Evolutionary conservation across 2,797 vertebrate genomes (phyloP), one percentile per base, ranked within the genome.

Genomic region (Psittacula echo): DNA sequence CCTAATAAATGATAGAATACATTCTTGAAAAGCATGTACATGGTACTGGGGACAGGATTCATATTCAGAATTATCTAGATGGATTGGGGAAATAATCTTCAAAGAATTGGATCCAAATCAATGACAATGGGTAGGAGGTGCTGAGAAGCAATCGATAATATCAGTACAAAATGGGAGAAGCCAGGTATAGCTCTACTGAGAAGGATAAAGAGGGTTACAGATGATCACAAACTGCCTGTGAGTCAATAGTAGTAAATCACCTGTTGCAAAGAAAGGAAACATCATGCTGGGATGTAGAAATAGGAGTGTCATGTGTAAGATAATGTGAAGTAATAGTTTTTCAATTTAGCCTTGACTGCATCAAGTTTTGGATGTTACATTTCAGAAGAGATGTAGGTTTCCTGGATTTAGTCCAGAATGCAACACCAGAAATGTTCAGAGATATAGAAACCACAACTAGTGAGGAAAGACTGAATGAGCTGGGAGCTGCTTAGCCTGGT

Each of bases 201-300:
- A 82, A 60, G 74, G 32, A 66, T 82, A 76, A 18, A 76, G 90
- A 67, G 64, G 16, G 78, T 83, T 90, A 79, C 64, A 56, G 71
- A 48, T 48, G 80, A 93, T 92, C 90, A 82, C 67, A 89, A 66
- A 87, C 86, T 92, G 54, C 67, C 34, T 76, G 34, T 47, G 64
- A 93, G 74, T 89, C 90, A 92, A 61, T 78, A 88, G 78, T 19
- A 78, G 82, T 87, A 89, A 91, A 86, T 93, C 77, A 89, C 44
- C 67, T 93, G 54, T 93, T 95, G 80, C 74, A 88, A 79, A 77
- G 71, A 95, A 90, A 92, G n/a, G 60, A 92, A 95, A 90, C 44
- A 65, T 65, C 41, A 50, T 3, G 2, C 47, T 89, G 74, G 54
- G 51, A 48, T 71, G 32, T 89, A 73, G 79, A 94, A 91, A 85